Conservation (phyloP, 2,113 vertebrate species). For the Etia nguti region DNA sequence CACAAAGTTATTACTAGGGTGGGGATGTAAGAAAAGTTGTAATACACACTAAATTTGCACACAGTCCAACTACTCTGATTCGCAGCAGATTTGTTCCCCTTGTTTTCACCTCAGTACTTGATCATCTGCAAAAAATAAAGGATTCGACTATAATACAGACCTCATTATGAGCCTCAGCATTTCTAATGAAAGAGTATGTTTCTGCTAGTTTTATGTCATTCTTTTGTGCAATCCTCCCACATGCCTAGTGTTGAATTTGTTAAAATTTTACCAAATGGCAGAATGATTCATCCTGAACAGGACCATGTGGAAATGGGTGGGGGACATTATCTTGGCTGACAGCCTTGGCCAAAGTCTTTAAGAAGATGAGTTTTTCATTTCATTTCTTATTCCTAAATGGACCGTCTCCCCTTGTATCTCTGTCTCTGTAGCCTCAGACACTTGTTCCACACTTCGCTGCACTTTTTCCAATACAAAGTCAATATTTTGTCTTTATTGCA, state of each 20-base stretch:
- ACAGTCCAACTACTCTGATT: background rate
- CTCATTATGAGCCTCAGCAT: background rate
- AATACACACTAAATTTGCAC: background rate
- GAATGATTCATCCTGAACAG: slow-evolving; percentile 11
- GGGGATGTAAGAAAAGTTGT: background rate
- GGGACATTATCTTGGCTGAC: background rate
- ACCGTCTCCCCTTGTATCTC: background rate
- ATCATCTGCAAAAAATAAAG: background rate
- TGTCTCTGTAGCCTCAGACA: background rate
- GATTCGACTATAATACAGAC: background rate
- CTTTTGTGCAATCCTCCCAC: background rate
- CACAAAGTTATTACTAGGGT: slow-evolving; percentile 19
- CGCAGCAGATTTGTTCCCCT: background rate
- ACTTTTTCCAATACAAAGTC: slow-evolving; percentile 68
- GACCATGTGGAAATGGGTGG: slow-evolving; percentile 6
- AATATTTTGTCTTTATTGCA: slow-evolving; percentile 67
- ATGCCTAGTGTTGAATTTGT: background rate
- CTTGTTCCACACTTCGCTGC: slow-evolving; percentile 42
- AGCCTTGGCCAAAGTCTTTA: background rate
- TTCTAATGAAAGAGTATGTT: background rate
- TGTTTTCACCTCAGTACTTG: background rate
- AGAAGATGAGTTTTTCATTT: background rate
- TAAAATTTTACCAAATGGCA: background rate
- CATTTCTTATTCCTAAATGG: background rate
- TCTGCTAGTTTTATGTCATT: background rate